Percentiles rank a stretch among this genome's conserved stretches.
Evolutionary conservation across 2,113 vertebrate genomes (phyloP).

Genomic region (Empidonax traillii): DNA sequence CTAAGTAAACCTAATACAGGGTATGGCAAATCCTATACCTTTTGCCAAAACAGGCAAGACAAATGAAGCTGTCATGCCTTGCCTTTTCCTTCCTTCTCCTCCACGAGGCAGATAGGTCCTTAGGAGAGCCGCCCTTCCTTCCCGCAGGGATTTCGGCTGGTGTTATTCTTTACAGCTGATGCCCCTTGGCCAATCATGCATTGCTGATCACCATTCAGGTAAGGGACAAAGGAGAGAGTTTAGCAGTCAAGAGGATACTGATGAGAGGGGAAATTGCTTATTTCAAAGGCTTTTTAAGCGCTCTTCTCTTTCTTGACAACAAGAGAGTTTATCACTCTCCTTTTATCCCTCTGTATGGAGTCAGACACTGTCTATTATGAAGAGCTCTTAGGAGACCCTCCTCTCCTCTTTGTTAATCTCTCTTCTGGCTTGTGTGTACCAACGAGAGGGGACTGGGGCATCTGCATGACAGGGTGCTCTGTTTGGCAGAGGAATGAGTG

Average conservation of each 20-base stretch:
- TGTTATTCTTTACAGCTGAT: conserved; percentile 48
- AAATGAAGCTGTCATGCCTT: background rate
- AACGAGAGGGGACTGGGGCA: background rate
- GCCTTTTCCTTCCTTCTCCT: background rate
- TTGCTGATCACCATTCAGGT: conserved; percentile 66
- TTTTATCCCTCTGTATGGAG: conserved; percentile 3
- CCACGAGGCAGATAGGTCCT: background rate
- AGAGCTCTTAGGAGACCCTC: background rate
- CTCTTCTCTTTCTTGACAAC: conserved; percentile 47
- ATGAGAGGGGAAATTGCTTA: conserved; percentile 63
- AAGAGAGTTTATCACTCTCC: conserved; percentile 38
- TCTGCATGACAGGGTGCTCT: background rate
- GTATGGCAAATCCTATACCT: background rate
- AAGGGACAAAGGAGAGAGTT: conserved; percentile 64
- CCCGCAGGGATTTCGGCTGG: background rate
- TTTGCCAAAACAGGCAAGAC: background rate
- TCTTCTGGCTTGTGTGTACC: background rate
- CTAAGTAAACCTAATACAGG: background rate
- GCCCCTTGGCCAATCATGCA: conserved; percentile 54
- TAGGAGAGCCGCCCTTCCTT: background rate
- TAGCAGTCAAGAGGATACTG: conserved; percentile 40
- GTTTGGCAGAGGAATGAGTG: background rate
- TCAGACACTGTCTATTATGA: background rate
- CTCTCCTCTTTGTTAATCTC: background rate
- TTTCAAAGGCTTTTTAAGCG: conserved; percentile 53